Evolutionary conservation across 2,113 vertebrate species (phyloP).

Genomic region (Lontra canadensis): DNA sequence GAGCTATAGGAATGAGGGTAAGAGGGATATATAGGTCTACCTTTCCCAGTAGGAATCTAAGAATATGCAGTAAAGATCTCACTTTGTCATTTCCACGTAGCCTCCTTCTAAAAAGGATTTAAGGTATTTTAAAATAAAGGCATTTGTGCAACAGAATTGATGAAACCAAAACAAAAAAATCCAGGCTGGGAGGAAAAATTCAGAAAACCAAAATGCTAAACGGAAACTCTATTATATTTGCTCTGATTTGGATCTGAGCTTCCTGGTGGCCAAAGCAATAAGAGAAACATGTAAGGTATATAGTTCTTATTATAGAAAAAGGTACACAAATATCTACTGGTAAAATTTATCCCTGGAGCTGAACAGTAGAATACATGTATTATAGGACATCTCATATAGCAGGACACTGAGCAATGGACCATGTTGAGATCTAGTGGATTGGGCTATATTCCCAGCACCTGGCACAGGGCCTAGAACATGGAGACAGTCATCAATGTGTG

Average conservation of each 20-base stretch:
- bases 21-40: not conserved
- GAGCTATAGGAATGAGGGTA: not conserved
- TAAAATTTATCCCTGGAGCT: not conserved
- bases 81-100: not conserved
- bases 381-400: not conserved
- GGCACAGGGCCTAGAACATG: not conserved
- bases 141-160: not conserved
- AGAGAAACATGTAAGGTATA: not conserved
- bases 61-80: not conserved
- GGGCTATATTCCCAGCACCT: not conserved
- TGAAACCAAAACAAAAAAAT: conserved; percentile 1
- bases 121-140: conserved; percentile 9
- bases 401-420: not conserved
- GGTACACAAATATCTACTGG: not conserved
- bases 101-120: not conserved
- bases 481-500: not conserved
- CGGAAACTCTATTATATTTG: not conserved
- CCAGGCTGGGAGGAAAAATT: not conserved
- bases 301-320: not conserved
- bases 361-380: not conserved
- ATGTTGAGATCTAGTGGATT: not conserved
- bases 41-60: not conserved
- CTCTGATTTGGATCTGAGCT: conserved; percentile 55
- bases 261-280: conserved; percentile 65
- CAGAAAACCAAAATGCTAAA: not conserved